A percentile compares a stretch with the other conserved stretches of the same genome.
Conservation (phyloP, 1,140 invertebrate genomes). For the Euschistus heros region DNA sequence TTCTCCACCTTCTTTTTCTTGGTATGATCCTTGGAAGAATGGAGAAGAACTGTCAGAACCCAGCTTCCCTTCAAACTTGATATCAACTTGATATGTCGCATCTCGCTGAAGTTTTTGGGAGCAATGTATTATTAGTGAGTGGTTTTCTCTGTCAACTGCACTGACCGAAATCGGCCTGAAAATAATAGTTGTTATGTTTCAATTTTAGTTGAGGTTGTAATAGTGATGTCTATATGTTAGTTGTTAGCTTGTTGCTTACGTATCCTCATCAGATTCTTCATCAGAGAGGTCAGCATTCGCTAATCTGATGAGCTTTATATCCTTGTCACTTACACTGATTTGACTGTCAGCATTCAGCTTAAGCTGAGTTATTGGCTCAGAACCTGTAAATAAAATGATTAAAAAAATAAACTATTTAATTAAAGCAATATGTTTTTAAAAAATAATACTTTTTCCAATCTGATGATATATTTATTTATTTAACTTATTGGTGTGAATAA, state of each 20-base stretch:
- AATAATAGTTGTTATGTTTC: not conserved
- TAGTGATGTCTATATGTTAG: not conserved
- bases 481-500: too few species aligned
- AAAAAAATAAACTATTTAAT: too few species aligned
- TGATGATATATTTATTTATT: too few species aligned
- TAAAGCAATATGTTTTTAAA: too few species aligned
- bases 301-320: constrained; percentile 29
- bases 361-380: constrained; percentile 23
- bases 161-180: constrained; percentile 27
- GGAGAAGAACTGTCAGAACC: constrained; percentile 22
- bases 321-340: constrained; percentile 27
- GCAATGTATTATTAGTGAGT: constrained; percentile 26
- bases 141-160: constrained; percentile 27
- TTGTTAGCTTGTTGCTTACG: constrained; percentile 23
- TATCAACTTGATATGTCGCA: constrained; percentile 31
- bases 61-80: constrained; percentile 29
- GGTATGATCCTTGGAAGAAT: constrained; percentile 29
- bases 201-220: not conserved
- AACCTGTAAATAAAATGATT: not conserved
- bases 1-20: constrained; percentile 26
- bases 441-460: too few species aligned
- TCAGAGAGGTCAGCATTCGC: constrained; percentile 30
- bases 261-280: constrained; percentile 30
- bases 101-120: constrained; percentile 29
- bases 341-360: constrained; percentile 26